These are phyloP conservation scores for Ceramica pisi DNA, from an alignment of 2,888 invertebrate species.

Conservation along the genomic window DNA sequence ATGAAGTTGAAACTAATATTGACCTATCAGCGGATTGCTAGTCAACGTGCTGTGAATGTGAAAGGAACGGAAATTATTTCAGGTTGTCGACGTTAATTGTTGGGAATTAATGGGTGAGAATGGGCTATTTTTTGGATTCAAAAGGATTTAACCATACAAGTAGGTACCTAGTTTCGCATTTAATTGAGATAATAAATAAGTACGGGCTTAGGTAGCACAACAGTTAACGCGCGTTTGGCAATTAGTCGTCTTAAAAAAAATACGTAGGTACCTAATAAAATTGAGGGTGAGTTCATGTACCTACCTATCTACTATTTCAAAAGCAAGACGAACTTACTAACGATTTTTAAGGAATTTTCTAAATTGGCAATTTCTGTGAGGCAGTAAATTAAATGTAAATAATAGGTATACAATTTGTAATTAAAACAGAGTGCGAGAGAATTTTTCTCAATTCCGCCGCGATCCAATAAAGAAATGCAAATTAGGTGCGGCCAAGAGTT, in stretches of 20 bases:
- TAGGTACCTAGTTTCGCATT: too few relatives aligned
- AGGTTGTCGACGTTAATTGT: constrained; percentile 31
- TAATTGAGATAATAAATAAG: too few relatives aligned
- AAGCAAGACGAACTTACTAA: background rate
- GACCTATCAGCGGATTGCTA: constrained; percentile 83
- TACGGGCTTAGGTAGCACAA: too few relatives aligned
- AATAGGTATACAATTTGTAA: constrained; percentile 77
- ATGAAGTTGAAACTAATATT: constrained; percentile 66
- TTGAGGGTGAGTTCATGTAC: too few relatives aligned
- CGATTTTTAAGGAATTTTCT: constrained; percentile 28
- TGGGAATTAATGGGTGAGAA: background rate
- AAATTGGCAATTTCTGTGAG: constrained; percentile 48
- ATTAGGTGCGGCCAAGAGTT: constrained; percentile 87
- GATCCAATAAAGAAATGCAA: constrained; percentile 90
- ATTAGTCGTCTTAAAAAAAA: too few relatives aligned
- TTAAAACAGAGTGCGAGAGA: constrained; percentile 81
- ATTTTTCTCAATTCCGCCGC: constrained; percentile 86
- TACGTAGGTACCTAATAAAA: too few relatives aligned
- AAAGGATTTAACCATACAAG: too few relatives aligned
- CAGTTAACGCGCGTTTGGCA: too few relatives aligned
- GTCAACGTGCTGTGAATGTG: constrained; percentile 25
- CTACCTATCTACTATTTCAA: too few relatives aligned
- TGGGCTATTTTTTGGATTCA: too few relatives aligned
- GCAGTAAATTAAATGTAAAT: constrained; percentile 71
- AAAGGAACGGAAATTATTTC: constrained; percentile 9